Base-by-base conservation (phyloP, 2,797 vertebrate genomes). In the Channa striata region DNA sequence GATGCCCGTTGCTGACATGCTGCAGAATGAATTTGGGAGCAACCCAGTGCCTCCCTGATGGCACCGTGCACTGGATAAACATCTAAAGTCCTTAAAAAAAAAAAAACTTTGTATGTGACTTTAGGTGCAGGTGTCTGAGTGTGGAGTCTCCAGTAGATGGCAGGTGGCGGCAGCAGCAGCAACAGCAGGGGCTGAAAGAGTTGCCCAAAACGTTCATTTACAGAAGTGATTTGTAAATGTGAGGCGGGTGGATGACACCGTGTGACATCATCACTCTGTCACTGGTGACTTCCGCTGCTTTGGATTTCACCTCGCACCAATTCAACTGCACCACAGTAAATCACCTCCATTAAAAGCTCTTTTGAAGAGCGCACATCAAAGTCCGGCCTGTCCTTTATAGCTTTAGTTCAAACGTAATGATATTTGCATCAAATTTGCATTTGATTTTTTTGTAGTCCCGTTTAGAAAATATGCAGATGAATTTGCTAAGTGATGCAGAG, bases 311-410 rank as follows among this genome's bases (percentile, higher is more conserved):
- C 51, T 43, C 5, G 37, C 49, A 68, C 39, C 16, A 4, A 42
- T 57, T 54, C 56, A 54, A 46, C 61, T 7, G 53, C 42, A 56
- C 63, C 63, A 49, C 14, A 64, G 70, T 73, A 48, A 81, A 78
- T 72, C 77, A 81, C 67, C 65, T 66, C 8, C 13, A 77, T 75
- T 48, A 78, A 77, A 77, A 36, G 42, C 42, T 71, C 36, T 64
- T 88, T 84, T 84, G 77, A 86, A 78, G 72, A 39, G 23, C 19
- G 21, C 37, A 68, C 49, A 80, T 83, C 65, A 85, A 77, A 85
- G 77, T 58, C 59, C 3, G 0, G 57, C 19, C 16, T 0, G 46
- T 30, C 12, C 60, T 82, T 74, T 65, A 11, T 13, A 56, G 50
- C 39, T 44, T n/a, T 20, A 9, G 47, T 62, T 51, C 30, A 8